Evolutionary conservation across 2,113 vertebrate species (phyloP).

Genomic region (Cyprinodon brontotheroides): DNA sequence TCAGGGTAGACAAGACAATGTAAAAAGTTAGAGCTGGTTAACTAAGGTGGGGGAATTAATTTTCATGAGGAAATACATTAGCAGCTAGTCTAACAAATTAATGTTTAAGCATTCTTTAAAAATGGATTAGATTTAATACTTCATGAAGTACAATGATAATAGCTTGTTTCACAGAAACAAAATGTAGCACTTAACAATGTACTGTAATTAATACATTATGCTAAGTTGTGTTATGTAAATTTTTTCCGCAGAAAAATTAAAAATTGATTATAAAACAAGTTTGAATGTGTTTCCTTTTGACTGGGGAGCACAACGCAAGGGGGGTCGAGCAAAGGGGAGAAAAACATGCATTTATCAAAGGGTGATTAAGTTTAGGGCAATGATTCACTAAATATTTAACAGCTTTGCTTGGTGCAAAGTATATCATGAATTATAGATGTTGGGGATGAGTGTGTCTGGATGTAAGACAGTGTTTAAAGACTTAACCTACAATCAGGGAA

Average conservation of each 20-base stretch:
- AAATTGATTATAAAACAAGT: conserved; percentile 78
- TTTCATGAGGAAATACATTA: conserved; percentile 68
- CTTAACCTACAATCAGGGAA: conserved; percentile 84
- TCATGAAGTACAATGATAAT: conserved; percentile 79
- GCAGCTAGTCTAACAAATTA: conserved; percentile 72
- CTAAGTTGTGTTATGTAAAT: conserved; percentile 80
- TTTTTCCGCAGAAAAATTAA: conserved; percentile 71
- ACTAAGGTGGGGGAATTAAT: conserved; percentile 54
- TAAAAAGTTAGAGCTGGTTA: conserved; percentile 42
- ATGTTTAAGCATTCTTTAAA: conserved; percentile 80
- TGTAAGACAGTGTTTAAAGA: conserved; percentile 85
- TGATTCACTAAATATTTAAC: conserved; percentile 88
- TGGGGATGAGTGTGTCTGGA: conserved; percentile 80
- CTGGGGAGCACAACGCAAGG: conserved; percentile 62
- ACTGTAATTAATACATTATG: conserved; percentile 79
- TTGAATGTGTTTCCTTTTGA: conserved; percentile 71
- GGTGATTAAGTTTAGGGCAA: conserved; percentile 84
- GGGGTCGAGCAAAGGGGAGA: conserved; percentile 41
- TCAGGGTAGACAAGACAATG: neutral
- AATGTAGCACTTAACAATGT: conserved; percentile 74
- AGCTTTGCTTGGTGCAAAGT: conserved; percentile 86
- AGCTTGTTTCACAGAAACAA: conserved; percentile 73
- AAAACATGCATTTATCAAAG: conserved; percentile 80
- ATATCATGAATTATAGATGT: conserved; percentile 86
- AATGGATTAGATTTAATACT: conserved; percentile 79